phyloP scores from a whole-genome alignment of 1,140 invertebrate genomes.

The Drosophila nebulosa region DNA sequence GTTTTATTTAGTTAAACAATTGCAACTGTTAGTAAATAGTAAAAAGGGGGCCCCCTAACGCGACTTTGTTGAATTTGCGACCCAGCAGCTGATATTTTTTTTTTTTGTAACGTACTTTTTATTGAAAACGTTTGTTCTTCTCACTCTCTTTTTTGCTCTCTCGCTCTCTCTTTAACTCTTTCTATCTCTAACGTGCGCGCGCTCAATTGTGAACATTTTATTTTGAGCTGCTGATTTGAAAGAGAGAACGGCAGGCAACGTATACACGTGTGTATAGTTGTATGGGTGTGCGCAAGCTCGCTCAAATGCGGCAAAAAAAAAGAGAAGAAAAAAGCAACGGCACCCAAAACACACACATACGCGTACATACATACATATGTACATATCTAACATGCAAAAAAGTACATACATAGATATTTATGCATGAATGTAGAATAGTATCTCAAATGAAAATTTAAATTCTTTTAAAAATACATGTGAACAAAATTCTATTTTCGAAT shows the following conservation, averaged over 20 bases:
- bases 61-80: constrained; percentile 61
- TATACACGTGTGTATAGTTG: constrained; percentile 30
- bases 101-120: constrained; percentile 37
- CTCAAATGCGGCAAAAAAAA: constrained; percentile 45
- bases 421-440: constrained; percentile 2
- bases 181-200: not conserved
- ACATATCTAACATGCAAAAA: constrained; percentile 18
- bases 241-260: constrained; percentile 14
- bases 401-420: constrained; percentile 16
- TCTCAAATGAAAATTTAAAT: constrained; percentile 53
- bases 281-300: constrained; percentile 66
- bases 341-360: constrained; percentile 42
- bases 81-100: constrained; percentile 54
- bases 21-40: constrained; percentile 9
- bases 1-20: constrained; percentile 13
- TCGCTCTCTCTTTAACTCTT: not conserved
- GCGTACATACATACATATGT: constrained; percentile 13
- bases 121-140: constrained; percentile 48
- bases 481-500: constrained; percentile 52
- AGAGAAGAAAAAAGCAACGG: constrained; percentile 36
- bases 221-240: constrained; percentile 45
- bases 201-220: constrained; percentile 56
- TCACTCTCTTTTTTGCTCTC: constrained; percentile 21
- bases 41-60: constrained; percentile 21
- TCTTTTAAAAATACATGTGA: constrained; percentile 50